These are phyloP conservation scores for Autographa gamma DNA, from an alignment of 2,888 invertebrate genomes.

Conservation along the genomic window DNA sequence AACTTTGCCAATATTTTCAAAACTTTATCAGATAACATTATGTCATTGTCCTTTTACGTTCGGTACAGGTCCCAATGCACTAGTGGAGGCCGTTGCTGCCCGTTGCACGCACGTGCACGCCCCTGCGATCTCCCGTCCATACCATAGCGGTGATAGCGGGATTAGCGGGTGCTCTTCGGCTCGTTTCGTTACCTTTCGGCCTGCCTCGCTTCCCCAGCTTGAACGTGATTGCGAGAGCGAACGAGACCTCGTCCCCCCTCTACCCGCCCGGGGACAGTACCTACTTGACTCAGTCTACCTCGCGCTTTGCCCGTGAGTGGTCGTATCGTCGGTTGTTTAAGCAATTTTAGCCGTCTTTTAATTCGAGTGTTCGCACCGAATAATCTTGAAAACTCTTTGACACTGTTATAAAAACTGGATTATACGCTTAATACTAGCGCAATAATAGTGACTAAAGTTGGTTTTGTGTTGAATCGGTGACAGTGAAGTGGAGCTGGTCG, in stretches of 20 bases:
- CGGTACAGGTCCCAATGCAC: slow-evolving; percentile 40
- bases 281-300: slow-evolving; percentile 76
- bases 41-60: slow-evolving; percentile 46
- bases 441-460: slow-evolving; percentile 69
- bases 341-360: slow-evolving; percentile 77
- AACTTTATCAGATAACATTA: slow-evolving; percentile 42
- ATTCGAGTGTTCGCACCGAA: slow-evolving; percentile 79
- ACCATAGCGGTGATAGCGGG: slow-evolving; percentile 73
- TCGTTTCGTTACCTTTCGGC: slow-evolving; percentile 73
- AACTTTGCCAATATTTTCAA: slow-evolving; percentile 12
- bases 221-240: slow-evolving; percentile 77
- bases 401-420: slow-evolving; percentile 66
- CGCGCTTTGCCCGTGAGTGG: slow-evolving; percentile 69
- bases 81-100: slow-evolving; percentile 39
- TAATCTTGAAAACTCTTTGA: slow-evolving; percentile 68
- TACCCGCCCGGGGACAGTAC: slow-evolving; percentile 72
- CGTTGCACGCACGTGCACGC: slow-evolving; percentile 57
- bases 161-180: slow-evolving; percentile 76
- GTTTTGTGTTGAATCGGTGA: slow-evolving; percentile 78
- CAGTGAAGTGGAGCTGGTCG: slow-evolving; percentile 80
- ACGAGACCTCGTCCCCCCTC: slow-evolving; percentile 70
- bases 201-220: slow-evolving; percentile 73
- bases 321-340: slow-evolving; percentile 61
- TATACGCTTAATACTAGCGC: slow-evolving; percentile 60
- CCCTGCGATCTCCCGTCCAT: slow-evolving; percentile 68